These are phyloP conservation scores for Gambusia holbrooki DNA, from an alignment of 2,113 vertebrate genomes.

Conservation along the genomic window DNA sequence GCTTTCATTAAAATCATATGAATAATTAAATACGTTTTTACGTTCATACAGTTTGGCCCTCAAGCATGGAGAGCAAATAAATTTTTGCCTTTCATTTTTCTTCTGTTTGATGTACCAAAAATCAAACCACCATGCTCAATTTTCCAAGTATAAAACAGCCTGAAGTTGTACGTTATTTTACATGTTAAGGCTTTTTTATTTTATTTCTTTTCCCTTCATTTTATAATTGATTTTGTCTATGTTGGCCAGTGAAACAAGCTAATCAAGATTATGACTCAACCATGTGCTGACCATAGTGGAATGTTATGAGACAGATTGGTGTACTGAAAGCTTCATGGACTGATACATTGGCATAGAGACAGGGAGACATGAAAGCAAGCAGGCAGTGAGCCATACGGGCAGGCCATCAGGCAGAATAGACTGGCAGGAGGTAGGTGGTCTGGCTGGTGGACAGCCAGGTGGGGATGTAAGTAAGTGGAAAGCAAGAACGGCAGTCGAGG, in stretches of 20 bases:
- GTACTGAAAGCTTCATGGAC: slow-evolving; percentile 22
- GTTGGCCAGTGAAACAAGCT: background rate
- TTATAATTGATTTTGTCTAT: background rate
- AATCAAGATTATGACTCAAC: background rate
- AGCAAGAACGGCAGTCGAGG: slow-evolving; percentile 41
- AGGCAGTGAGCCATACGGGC: slow-evolving; percentile 34
- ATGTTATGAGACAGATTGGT: slow-evolving; percentile 17
- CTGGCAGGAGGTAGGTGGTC: slow-evolving; percentile 47
- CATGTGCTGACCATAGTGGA: background rate
- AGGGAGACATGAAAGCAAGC: slow-evolving; percentile 37
- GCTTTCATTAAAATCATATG: slow-evolving; percentile 14
- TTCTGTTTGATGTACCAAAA: background rate
- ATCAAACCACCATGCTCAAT: no score
- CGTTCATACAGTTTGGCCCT: background rate
- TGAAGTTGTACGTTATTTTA: no score
- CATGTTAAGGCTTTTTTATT: no score
- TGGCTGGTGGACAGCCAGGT: slow-evolving; percentile 39
- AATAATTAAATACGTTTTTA: background rate
- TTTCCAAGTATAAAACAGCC: no score
- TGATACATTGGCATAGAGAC: slow-evolving; percentile 9
- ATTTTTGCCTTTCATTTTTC: background rate
- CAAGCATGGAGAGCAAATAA: slow-evolving; percentile 12
- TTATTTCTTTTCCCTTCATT: background rate
- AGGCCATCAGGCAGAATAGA: slow-evolving; percentile 42
- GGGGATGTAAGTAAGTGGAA: slow-evolving; percentile 58